Base-by-base conservation (phyloP, 2,797 vertebrate species). In the Thalassophryne amazonica region DNA sequence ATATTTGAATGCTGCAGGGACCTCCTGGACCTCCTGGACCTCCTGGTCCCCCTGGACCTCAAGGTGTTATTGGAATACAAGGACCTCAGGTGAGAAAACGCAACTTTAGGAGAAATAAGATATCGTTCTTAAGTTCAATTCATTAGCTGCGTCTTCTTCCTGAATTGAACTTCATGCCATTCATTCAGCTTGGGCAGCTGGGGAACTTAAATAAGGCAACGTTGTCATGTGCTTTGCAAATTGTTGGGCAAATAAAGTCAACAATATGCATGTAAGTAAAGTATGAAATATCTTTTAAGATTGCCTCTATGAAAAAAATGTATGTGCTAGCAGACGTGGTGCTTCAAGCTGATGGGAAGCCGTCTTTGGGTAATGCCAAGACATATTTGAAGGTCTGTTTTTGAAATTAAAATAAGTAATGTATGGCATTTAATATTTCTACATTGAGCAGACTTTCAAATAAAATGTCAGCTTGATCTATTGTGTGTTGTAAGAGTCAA, bases 31-130 rank as follows among this genome's bases (percentile, higher is more conserved):
- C 88, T 45, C 92, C 92, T 4, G 92, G 92, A 2, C 90, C 90
- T 0, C 95, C 96, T 0, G 95, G 96, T 15, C 91, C 90, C 3
- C 96, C 96, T 0, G 96, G 96, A 4, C 89, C 90, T 3, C 87
- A 93, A 0, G 96, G 95, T 0, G 84, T 90, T 0, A 86, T 42
- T 1, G 96, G 96, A 69, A 71, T 78, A 33, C 86, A 92, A 0
- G 96, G 97, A 6, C 86, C 87, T 7, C 92, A 96, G 93, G 96
- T 97, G 91, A 90, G 83, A 17, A 1, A 49, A 6, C 60, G 4
- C n/a, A n/a, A n/a, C n/a, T n/a, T n/a, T n/a, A n/a, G n/a, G n/a
- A n/a, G 39, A 46, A 40, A 22, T 13, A 19, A 10, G 27, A 23
- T 7, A 27, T 36, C 8, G 54, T 4, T 48, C 20, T 46, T 33